These are phyloP conservation scores for Platichthys stellatus DNA, from an alignment of 2,113 vertebrate species.

Conservation along the genomic window DNA sequence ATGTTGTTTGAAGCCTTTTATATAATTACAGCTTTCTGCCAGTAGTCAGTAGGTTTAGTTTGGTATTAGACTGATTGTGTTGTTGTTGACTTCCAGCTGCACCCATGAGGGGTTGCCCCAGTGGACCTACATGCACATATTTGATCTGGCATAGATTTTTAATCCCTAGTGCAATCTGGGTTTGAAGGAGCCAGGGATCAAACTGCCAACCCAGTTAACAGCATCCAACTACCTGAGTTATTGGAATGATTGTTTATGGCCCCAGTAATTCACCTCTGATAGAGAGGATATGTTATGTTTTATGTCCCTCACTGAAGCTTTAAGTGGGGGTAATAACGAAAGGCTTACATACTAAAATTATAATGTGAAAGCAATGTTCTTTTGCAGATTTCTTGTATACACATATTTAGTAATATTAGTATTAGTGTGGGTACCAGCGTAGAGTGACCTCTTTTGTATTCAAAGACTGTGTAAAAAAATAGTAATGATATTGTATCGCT, in stretches of 20 bases:
- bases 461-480: too few species aligned
- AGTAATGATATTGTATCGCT: too few species aligned
- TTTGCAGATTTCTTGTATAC: too few species aligned
- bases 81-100: not conserved
- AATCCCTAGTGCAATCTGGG: not conserved
- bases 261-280: not conserved
- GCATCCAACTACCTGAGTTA: too few species aligned
- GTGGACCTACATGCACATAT: not conserved
- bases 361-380: not conserved
- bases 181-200: not conserved
- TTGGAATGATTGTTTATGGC: not conserved
- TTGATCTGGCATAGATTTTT: not conserved
- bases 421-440: too few species aligned
- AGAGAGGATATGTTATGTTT: not conserved
- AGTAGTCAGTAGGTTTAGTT: not conserved
- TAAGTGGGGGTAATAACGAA: not conserved
- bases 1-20: constrained; percentile 16
- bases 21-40: constrained; percentile 29
- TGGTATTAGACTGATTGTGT: not conserved
- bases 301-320: not conserved
- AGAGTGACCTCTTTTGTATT: too few species aligned
- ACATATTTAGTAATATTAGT: too few species aligned
- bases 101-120: not conserved
- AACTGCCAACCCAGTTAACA: not conserved
- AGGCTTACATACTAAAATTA: not conserved